phyloP scores from a whole-genome alignment of 2,113 vertebrate genomes.

The Zonotrichia leucophrys region DNA sequence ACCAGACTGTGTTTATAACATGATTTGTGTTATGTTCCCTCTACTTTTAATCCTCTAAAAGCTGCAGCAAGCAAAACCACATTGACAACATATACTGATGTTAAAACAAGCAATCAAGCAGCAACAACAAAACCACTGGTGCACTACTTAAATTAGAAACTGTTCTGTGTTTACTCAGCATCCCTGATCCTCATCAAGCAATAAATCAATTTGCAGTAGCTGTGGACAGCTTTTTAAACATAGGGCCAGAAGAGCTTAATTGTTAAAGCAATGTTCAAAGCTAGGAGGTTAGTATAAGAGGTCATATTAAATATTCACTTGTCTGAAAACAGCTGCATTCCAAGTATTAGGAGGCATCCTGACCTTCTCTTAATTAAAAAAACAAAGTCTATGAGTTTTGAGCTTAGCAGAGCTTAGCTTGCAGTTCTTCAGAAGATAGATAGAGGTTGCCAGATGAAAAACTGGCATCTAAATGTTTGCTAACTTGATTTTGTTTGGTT shows the following conservation, averaged over 20 bases:
- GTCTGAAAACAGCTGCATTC: slow-evolving; percentile 37
- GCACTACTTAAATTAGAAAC: slow-evolving; percentile 56
- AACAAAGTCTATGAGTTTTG: not conserved
- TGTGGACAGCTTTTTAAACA: slow-evolving; percentile 66
- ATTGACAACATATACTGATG: not conserved
- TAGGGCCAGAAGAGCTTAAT: slow-evolving; percentile 46
- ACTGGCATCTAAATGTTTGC: not conserved
- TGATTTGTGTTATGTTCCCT: not conserved
- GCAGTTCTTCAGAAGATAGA: slow-evolving; percentile 17
- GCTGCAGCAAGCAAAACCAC: not conserved
- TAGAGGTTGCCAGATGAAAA: slow-evolving; percentile 22
- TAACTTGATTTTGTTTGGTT: slow-evolving; percentile 34
- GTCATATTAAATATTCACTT: slow-evolving; percentile 61
- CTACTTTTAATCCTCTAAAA: not conserved
- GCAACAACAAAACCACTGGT: slow-evolving; percentile 20
- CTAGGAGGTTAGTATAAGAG: slow-evolving; percentile 23
- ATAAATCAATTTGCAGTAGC: slow-evolving; percentile 69
- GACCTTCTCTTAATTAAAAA: slow-evolving; percentile 57
- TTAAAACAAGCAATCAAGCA: slow-evolving; percentile 30
- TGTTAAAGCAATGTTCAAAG: slow-evolving; percentile 58
- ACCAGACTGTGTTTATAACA: not conserved
- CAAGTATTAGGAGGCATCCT: slow-evolving; percentile 34
- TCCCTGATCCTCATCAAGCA: slow-evolving; percentile 36
- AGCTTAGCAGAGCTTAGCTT: slow-evolving; percentile 56
- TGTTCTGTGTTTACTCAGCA: slow-evolving; percentile 64